Percentiles rank a stretch among this genome's conserved stretches.
These are phyloP conservation scores for Microtus oregoni DNA, from an alignment of 2,113 vertebrate genomes.

Conservation along the genomic window DNA sequence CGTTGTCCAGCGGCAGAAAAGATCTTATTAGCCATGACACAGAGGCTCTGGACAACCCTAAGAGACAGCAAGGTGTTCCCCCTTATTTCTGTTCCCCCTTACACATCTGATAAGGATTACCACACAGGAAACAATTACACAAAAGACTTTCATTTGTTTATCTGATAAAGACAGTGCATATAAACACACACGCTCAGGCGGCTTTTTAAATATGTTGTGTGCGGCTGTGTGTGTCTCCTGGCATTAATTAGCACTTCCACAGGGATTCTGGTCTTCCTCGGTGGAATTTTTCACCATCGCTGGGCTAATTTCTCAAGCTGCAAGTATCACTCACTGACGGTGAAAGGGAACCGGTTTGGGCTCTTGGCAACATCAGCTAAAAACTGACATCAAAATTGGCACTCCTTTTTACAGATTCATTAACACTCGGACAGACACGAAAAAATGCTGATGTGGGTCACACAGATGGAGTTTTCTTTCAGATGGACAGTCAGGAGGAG, in stretches of 20 bases:
- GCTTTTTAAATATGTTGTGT: neutral
- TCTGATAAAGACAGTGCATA: conserved; percentile 49
- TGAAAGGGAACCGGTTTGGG: neutral
- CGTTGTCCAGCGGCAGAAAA: neutral
- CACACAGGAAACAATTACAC: conserved; percentile 6
- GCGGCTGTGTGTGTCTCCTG: neutral
- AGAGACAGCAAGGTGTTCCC: neutral
- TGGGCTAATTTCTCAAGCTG: neutral
- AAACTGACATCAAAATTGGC: neutral
- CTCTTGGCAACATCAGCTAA: neutral
- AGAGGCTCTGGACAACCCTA: neutral
- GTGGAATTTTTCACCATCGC: neutral
- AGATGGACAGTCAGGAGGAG: neutral
- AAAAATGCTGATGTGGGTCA: neutral
- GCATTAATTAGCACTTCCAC: conserved; percentile 49
- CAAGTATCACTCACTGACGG: neutral
- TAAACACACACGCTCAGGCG: neutral
- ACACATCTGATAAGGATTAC: neutral
- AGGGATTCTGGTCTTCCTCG: neutral
- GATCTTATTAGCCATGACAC: neutral
- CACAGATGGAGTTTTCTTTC: neutral
- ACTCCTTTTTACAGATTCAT: neutral
- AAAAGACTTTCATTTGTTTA: conserved; percentile 53
- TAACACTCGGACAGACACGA: neutral
- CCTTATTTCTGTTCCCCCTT: neutral